Conservation (phyloP, 2,113 vertebrate genomes). For the Campylomormyrus tamandua region DNA sequence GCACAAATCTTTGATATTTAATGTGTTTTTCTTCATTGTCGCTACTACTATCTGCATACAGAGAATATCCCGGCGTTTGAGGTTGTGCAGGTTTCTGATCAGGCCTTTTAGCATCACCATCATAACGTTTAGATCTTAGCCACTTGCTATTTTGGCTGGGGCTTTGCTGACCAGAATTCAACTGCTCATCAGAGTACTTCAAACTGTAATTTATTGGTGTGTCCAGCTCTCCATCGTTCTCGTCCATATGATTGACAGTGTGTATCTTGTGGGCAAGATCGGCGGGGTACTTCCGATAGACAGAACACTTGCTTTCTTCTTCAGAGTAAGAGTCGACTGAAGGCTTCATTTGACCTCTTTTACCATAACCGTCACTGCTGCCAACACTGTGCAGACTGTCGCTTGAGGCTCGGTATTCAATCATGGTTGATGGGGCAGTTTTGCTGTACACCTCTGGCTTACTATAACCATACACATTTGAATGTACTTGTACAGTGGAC, state of each 20-base stretch:
- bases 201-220: slow-evolving; percentile 98
- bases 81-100: slow-evolving; percentile 69
- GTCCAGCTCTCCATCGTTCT: slow-evolving; percentile 86
- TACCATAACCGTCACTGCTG: slow-evolving; percentile 90
- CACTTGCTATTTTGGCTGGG: slow-evolving; percentile 82
- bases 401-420: slow-evolving; percentile 83
- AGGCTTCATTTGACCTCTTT: slow-evolving; percentile 90
- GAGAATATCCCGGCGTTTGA: slow-evolving; percentile 58
- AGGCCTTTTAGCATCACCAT: slow-evolving; percentile 71
- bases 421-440: slow-evolving; percentile 67
- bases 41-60: slow-evolving; percentile 57
- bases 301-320: slow-evolving; percentile 82
- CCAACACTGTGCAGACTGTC: slow-evolving; percentile 95
- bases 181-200: slow-evolving; percentile 94
- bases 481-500: slow-evolving; percentile 59
- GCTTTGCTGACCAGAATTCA: slow-evolving; percentile 93
- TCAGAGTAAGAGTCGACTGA: slow-evolving; percentile 82
- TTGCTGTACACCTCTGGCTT: slow-evolving; percentile 69
- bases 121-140: slow-evolving; percentile 73
- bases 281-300: slow-evolving; percentile 91
- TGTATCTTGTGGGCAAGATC: slow-evolving; percentile 96
- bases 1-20: slow-evolving; percentile 69
- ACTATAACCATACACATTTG: slow-evolving; percentile 62
- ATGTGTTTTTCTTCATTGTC: slow-evolving; percentile 67
- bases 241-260: slow-evolving; percentile 96